Evolutionary conservation across 1,140 invertebrate species (phyloP), one percentile per base, ranked within the genome.

Genomic region (Drosophila ironensis): DNA sequence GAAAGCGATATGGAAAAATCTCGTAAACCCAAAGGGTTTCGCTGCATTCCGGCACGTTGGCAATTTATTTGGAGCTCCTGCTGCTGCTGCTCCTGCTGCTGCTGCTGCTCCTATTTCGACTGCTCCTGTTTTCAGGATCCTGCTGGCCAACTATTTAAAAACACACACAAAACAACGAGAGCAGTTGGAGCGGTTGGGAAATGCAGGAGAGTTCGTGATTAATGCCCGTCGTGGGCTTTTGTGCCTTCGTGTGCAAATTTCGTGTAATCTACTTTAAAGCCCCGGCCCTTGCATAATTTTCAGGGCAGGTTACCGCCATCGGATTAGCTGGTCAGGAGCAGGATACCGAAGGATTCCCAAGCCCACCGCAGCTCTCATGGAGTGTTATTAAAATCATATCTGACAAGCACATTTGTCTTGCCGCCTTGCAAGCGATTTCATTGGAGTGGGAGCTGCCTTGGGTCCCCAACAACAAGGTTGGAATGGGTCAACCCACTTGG

Each of bases 261-360:
- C 64, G 70, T 78, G 78, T 84, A 84, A 84, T 84, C 78, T 84
- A 84, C 78, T 84, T 84, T 84, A 86, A 84, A 78, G 80, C 80
- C 63, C 59, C 44, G 66, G 72, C 54, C 75, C 71, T 84, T 84
- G 80, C 80, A 84, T 84, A 84, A 84, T 84, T 84, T 81, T 60
- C 46, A 41, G 27, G 67, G 28, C 35, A 24, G 25, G 24, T n/a
- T n/a, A 8, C n/a, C 24, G 7, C 40, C 14, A 20, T 28, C 53
- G 17, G 54, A 60, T 61, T 48, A 61, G 59, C 57, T 19, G 38
- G 51, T 20, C 52, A 20, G 22, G 4, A 27, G 12, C 3, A 37
- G 33, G 4, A 8, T 22, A 22, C 20, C 14, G 2, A 5, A 14
- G 11, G 12, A 14, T 35, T 5, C 14, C 4, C 0, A 16, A 1